Evolutionary conservation across 2,797 vertebrate genomes (phyloP).

Genomic region (Fringilla coelebs): DNA sequence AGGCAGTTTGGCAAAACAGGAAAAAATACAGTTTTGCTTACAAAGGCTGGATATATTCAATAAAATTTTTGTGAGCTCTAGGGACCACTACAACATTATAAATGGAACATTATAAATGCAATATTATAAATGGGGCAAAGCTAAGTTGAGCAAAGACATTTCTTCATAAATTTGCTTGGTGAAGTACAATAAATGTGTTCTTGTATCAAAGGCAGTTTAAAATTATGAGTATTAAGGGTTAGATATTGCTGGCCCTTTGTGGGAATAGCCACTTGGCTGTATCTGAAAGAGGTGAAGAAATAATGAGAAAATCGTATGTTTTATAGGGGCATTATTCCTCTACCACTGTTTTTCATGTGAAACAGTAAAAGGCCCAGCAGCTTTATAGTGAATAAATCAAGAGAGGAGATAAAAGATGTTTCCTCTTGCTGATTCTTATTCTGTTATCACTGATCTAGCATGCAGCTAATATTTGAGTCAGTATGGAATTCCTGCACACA

Average conservation of each 20-base stretch:
- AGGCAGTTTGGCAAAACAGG: neutral
- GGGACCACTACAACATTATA: neutral
- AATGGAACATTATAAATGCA: neutral
- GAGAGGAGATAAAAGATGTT: neutral
- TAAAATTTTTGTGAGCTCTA: neutral
- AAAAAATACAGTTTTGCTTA: neutral
- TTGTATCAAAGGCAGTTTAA: neutral
- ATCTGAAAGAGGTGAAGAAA: neutral
- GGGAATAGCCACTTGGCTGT: neutral
- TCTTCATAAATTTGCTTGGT: neutral
- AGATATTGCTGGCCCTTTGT: neutral
- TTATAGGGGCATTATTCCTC: conserved; percentile 13
- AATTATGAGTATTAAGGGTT: neutral
- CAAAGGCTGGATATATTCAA: neutral
- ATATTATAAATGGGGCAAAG: neutral
- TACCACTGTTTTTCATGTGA: neutral
- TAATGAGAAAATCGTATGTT: neutral
- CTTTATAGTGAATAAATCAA: neutral
- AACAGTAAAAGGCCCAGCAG: conserved; percentile 7
- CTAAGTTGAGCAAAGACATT: neutral
- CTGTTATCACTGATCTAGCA: neutral
- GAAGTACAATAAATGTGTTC: neutral
- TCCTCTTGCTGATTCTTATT: neutral
- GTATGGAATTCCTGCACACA: neutral
- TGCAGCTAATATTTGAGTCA: neutral